These are phyloP conservation scores for Nezara viridula DNA, from an alignment of 2,888 invertebrate genomes.

Conservation along the genomic window DNA sequence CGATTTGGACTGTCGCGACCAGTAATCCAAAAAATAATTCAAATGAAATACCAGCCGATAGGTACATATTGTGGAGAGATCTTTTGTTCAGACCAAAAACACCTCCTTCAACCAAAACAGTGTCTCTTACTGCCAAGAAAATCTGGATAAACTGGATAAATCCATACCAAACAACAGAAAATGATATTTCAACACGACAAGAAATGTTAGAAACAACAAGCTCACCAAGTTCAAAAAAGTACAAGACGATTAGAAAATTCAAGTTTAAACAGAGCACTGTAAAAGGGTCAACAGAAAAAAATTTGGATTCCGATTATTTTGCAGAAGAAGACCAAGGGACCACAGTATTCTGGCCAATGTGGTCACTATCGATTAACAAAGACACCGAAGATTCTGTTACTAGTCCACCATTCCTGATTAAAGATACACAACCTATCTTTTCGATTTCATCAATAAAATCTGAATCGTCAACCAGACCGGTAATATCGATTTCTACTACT, in stretches of 20 bases:
- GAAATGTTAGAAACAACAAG: not conserved
- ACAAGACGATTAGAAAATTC: too few relatives aligned
- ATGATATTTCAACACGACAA: not conserved
- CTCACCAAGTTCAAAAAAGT: not conserved
- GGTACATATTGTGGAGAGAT: not conserved
- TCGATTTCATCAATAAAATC: not conserved
- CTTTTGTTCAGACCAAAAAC: not conserved
- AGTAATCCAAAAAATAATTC: too few relatives aligned
- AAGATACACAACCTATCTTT: not conserved
- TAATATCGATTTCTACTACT: too few relatives aligned
- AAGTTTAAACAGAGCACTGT: not conserved
- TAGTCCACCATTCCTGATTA: not conserved
- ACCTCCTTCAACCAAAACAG: not conserved
- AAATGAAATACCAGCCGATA: not conserved
- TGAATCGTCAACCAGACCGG: too few relatives aligned
- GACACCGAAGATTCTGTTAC: not conserved
- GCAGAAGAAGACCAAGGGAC: not conserved
- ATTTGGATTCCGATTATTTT: not conserved
- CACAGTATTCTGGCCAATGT: not conserved
- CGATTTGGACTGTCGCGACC: not conserved
- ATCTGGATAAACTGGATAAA: not conserved
- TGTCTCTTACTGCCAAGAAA: not conserved
- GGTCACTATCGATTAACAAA: not conserved
- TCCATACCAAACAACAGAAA: not conserved
- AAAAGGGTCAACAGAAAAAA: not conserved